Percentiles rank a stretch among this genome's conserved stretches.
These are phyloP conservation scores for Thomomys bottae DNA, from an alignment of 2,113 vertebrate genomes.

Conservation along the genomic window DNA sequence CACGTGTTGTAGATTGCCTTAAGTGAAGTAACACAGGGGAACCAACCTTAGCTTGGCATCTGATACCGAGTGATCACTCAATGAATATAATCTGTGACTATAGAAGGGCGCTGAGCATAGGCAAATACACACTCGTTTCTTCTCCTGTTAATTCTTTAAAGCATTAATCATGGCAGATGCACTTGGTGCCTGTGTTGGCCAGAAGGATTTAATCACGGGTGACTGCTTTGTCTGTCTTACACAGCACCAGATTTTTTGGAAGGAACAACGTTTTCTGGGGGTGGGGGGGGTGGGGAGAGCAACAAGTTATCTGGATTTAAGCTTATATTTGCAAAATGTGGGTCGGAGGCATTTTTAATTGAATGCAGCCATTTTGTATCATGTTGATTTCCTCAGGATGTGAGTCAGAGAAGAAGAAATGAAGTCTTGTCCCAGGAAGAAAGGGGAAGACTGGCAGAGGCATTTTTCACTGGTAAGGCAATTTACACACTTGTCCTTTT, in stretches of 20 bases:
- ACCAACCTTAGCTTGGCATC: background rate
- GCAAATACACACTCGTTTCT: background rate
- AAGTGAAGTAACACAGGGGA: background rate
- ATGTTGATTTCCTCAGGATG: conserved; percentile 85
- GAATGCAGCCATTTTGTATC: conserved; percentile 79
- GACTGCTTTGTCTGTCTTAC: background rate
- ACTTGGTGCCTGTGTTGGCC: background rate
- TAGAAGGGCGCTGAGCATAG: background rate
- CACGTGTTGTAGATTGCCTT: background rate
- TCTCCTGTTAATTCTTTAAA: conserved; percentile 1
- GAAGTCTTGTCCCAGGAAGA: conserved; percentile 80
- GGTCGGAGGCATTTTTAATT: conserved; percentile 80
- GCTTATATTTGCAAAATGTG: conserved; percentile 73
- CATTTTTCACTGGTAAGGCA: conserved; percentile 82
- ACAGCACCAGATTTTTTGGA: conserved; percentile 3
- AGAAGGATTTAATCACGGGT: background rate
- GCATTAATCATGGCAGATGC: background rate
- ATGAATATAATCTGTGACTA: background rate
- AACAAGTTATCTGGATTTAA: conserved; percentile 73
- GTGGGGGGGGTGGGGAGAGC: too few species aligned
- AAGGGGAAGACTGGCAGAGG: conserved; percentile 72
- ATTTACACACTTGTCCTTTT: conserved; percentile 83
- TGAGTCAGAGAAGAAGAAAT: conserved; percentile 85
- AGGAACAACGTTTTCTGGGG: conserved; percentile 68
- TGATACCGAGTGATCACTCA: background rate